Base-by-base conservation (phyloP, 2,797 vertebrate genomes). In the Melopsittacus undulatus region DNA sequence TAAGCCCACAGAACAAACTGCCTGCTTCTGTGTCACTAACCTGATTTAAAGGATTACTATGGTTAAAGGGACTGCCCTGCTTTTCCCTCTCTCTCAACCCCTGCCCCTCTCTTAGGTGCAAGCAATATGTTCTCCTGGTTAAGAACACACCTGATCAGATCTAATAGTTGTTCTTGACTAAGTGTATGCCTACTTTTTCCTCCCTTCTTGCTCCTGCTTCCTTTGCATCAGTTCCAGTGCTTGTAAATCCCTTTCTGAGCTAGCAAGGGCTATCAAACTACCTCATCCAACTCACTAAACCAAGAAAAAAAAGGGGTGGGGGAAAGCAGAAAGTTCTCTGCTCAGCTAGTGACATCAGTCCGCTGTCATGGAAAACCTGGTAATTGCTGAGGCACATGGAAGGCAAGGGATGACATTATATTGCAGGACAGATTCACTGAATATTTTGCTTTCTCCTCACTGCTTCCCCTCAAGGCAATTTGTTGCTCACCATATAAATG, bases 241-340 rank as follows among this genome's bases (percentile, higher is more conserved):
- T 24, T 17, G 16, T 22, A 40, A 76, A 92, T 72, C 30, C n/a
- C 30, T 61, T 78, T 38, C 49, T 59, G 48, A 76, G 59, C 26
- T 32, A 24, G 67, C 13, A 66, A 1, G 1, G 48, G 21, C n/a
- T 54, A 56, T 70, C 18, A 59, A 82, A 23, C 16, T 29, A 32
- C 34, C 56, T 42, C 43, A 7, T 38, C 82, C 30, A 67, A 36
- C 43, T 43, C 4, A 2, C 16, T 76, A 73, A 92, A 56, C 5
- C 45, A 73, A 84, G 54, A 76, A 73, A 75, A 38, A 34, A 66
- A 75, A 78, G 1, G 0, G 1, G 3, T 1, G 0, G 1, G 3
- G 16, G 18, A 18, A 82, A 76, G 43, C 8, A 38, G n/a, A 46
- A 88, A 14, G n/a, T 43, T 56, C 73, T 42, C 78, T 87, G 56